phyloP scores from a whole-genome alignment of 2,113 vertebrate genomes.

The Isurus oxyrinchus region DNA sequence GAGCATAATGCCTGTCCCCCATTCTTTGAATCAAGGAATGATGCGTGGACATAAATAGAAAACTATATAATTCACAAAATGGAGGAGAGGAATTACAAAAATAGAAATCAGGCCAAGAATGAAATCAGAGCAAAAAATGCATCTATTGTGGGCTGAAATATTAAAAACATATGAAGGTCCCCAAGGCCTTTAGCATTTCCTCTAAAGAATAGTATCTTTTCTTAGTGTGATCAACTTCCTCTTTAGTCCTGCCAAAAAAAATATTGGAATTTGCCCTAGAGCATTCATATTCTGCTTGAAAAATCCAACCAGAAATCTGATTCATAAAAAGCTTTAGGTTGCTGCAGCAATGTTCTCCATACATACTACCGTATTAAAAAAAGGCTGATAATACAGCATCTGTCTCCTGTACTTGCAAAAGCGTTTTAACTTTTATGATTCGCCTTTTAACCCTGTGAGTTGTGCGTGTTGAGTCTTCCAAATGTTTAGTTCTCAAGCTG shows the following conservation, averaged over 20 bases:
- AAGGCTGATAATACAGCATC: neutral
- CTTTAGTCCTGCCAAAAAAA: constrained; percentile 22
- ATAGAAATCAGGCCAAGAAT: constrained; percentile 25
- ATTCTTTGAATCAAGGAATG: neutral
- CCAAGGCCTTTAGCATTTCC: neutral
- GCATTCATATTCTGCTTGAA: neutral
- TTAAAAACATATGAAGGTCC: constrained; percentile 32
- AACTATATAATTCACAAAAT: constrained; percentile 26
- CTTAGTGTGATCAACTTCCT: constrained; percentile 22
- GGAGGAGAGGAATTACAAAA: constrained; percentile 11
- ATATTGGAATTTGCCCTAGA: constrained; percentile 11
- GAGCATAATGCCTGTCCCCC: neutral
- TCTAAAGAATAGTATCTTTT: constrained; percentile 21
- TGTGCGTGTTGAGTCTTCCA: neutral
- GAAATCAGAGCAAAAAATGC: constrained; percentile 32
- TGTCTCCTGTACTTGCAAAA: neutral
- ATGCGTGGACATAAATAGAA: neutral
- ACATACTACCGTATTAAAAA: neutral
- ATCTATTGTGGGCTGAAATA: constrained; percentile 32
- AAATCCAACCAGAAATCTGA: constrained; percentile 28
- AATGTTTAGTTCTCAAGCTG: neutral
- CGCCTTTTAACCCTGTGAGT: neutral
- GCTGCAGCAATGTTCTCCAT: neutral
- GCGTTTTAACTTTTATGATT: neutral
- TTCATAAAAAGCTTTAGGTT: constrained; percentile 21